Base-by-base conservation (phyloP, 2,113 vertebrate species). In the Lagenorhynchus albirostris region DNA sequence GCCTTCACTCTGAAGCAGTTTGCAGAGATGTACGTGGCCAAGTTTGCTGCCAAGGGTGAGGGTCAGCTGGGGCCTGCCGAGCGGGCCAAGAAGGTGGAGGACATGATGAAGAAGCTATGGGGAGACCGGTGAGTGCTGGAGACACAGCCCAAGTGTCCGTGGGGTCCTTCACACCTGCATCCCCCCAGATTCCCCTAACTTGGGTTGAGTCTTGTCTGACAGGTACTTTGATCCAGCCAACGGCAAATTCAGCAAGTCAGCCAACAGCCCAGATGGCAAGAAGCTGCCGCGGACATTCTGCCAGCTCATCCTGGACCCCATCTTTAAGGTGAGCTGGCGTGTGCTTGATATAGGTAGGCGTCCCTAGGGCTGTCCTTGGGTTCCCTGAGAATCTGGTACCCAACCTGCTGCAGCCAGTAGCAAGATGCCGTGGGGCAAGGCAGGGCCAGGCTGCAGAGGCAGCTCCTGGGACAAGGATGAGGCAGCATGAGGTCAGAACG, bases 81-180 rank as follows among this genome's bases (percentile, higher is more conserved):
- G 93, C 99, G 99, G 67, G 99, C 99, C 98, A 99, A 99, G 99
- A 99, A 99, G 92, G 99, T 99, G 6, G 99, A 99, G 71, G 99
- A 99, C 93, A 99, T 99, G 99, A 99, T 99, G 99, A 99, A 99
- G 98, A 99, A 99, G 96, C 98, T 99, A 89, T 99, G 99, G 99
- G 99, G 99, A 85, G 99, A 99, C 84, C 98, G 99, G 99, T 99
- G 86, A 97, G 99, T 82, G 2, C 33, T 5, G 0, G 36, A 31
- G 80, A 55, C 18, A 9, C 8, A 8, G 36, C 5, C 50, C 1
- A 8, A 36, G 14, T 12, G 5, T n/a, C 14, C 4, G 0, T 6
- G 29, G 47, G 3, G 17, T 50, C 0, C 8, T 67, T 3, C 2
- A 13, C 15, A 10, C 31, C 5, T 0, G 10, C 31, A 9, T 14